These are phyloP conservation scores for Parambassis ranga DNA, from an alignment of 2,797 vertebrate species.

Conservation along the genomic window DNA sequence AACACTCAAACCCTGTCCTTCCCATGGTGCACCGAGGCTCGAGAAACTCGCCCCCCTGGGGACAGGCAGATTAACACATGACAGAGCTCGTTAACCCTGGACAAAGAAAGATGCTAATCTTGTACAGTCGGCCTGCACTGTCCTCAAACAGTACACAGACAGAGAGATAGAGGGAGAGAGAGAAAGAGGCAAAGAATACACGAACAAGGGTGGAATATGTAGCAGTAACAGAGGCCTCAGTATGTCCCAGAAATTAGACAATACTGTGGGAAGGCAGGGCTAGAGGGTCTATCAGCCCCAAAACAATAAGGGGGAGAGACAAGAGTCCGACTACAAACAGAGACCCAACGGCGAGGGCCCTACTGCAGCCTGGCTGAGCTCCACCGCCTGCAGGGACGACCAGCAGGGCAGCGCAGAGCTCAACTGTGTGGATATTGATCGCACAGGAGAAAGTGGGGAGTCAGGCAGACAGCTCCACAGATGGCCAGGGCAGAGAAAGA, in stretches of 20 bases:
- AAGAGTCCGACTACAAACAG: slow-evolving; percentile 43
- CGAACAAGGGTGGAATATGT: slow-evolving; percentile 30
- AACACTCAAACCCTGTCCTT: slow-evolving; percentile 28
- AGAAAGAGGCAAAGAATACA: slow-evolving; percentile 18
- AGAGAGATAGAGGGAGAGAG: slow-evolving; percentile 15
- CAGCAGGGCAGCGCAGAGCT: slow-evolving; percentile 46
- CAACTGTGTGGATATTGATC: slow-evolving; percentile 67
- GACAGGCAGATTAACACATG: slow-evolving; percentile 78
- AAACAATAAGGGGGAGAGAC: slow-evolving; percentile 46
- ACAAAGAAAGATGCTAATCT: slow-evolving; percentile 83
- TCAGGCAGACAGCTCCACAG: slow-evolving; percentile 45
- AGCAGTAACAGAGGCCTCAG: slow-evolving; percentile 49
- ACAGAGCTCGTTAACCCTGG: slow-evolving; percentile 81
- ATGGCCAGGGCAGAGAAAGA: slow-evolving; percentile 40
- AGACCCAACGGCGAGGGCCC: slow-evolving; percentile 4
- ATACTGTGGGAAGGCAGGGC: slow-evolving; percentile 38
- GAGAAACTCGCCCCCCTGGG: slow-evolving; percentile 50
- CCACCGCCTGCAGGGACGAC: slow-evolving; percentile 44
- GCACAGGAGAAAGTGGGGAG: slow-evolving; percentile 57
- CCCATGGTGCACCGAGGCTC: slow-evolving; percentile 31
- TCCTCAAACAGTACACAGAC: slow-evolving; percentile 44
- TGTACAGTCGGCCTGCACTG: slow-evolving; percentile 61
- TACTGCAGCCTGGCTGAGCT: slow-evolving; percentile 31
- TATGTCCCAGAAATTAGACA: slow-evolving; percentile 69
- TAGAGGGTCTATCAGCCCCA: slow-evolving; percentile 23